Evolutionary conservation across 1,140 invertebrate species (phyloP), one percentile per base, ranked within the genome.

Genomic region (Orius laevigatus): DNA sequence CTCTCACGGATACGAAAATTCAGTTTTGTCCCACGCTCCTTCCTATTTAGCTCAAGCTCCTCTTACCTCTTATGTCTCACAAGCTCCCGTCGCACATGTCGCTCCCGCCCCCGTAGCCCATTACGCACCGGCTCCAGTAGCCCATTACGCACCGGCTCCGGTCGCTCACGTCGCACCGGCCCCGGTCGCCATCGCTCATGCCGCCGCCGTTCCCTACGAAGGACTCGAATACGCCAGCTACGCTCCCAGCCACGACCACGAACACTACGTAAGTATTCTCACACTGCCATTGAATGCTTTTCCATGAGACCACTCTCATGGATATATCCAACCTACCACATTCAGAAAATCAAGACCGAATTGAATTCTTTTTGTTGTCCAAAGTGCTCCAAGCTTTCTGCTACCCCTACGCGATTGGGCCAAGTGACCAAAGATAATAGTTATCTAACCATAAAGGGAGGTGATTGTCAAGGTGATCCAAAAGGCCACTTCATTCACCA

Each of bases 161-260:
- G 19, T 44, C n/a, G 33, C 45, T 9, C 25, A 18, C 18, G 44
- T 16, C n/a, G 50, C 50, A 10, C 50, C 50, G 14, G 20, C 38
- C 12, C 35, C 34, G 16, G 40, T 44, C 19, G 34, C 19, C 15
- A n/a, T 52, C 16, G 19, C 36, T 12, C 46, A 43, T 8, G 39
- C 49, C 1, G 35, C 34, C 10, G 34, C 35, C 6, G 41, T 40
- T 1, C 14, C 48, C 14, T 56, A 53, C 38, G 48, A 49, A 32
- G 54, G 54, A 8, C 43, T 48, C 14, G 54, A 53, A 19, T 57
- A 57, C 45, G 53, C 53, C 38, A 57, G 48, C 42, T 60, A 60
- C 35, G 58, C 58, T 11, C 57, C 58, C 10, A 52, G 57, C 34
- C 53, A 60, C 39, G 57, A 60, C 40, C 58, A 60, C 38, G 56